Percentiles rank a stretch among this genome's conserved stretches.
These are phyloP conservation scores for Dynastes maya DNA, from an alignment of 2,888 invertebrate genomes.

Conservation along the genomic window DNA sequence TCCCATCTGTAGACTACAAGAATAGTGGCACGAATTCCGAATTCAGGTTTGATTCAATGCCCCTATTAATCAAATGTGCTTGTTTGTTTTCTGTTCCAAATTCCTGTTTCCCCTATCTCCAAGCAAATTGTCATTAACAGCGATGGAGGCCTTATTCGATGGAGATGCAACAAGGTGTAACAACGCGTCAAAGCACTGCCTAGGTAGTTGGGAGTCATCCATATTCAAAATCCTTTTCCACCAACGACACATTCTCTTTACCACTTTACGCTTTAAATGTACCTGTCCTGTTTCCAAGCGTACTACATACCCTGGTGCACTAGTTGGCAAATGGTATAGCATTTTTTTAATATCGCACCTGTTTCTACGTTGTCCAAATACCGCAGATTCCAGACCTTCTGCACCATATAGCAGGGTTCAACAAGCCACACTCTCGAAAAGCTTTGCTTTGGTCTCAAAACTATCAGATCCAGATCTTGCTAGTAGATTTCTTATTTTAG, in stretches of 20 bases:
- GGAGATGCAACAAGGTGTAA: neutral
- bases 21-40: too few relatives aligned
- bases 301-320: neutral
- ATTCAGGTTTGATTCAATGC: too few relatives aligned
- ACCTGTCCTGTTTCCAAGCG: neutral
- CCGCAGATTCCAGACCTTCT: neutral
- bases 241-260: neutral
- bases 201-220: neutral
- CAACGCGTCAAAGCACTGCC: neutral
- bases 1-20: too few relatives aligned
- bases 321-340: neutral
- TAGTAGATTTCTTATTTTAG: neutral
- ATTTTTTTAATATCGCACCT: neutral
- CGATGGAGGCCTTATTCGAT: too few relatives aligned
- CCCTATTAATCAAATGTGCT: too few relatives aligned
- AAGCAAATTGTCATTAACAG: too few relatives aligned
- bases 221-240: constrained; percentile 3
- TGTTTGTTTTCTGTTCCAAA: too few relatives aligned
- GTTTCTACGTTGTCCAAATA: neutral
- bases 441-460: neutral
- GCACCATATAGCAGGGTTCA: neutral
- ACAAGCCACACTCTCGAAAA: constrained; percentile 1
- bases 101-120: too few relatives aligned
- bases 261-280: neutral
- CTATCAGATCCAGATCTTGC: neutral